A percentile compares a stretch with the other conserved stretches of the same genome.
Conservation (phyloP, 2,888 invertebrate species). For the Parapristionchus giblindavisi region DNA sequence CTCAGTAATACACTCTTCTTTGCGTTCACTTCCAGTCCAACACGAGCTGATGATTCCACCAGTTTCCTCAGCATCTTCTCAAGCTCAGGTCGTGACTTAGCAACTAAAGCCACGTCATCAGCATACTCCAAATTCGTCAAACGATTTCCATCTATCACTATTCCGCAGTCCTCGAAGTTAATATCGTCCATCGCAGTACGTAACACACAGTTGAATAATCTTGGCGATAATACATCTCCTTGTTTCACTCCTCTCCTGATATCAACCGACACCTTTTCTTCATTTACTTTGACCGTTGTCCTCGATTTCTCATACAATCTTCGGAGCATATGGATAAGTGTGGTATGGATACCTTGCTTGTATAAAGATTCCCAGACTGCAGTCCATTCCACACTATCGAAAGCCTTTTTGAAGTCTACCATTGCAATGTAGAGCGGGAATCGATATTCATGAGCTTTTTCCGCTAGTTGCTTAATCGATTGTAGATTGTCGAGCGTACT, state of each 20-base stretch:
- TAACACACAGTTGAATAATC: conserved; percentile 5
- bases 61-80: neutral
- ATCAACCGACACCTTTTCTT: neutral
- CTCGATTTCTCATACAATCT: neutral
- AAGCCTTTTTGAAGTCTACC: too few species aligned
- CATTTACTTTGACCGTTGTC: neutral
- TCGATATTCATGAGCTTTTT: too few species aligned
- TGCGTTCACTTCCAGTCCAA: neutral
- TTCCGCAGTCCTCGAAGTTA: neutral
- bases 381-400: too few species aligned
- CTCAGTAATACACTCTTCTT: neutral
- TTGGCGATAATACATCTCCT: neutral
- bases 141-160: neutral
- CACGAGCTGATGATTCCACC: neutral
- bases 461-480: too few species aligned
- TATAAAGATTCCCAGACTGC: neutral
- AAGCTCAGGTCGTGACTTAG: neutral
- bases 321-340: neutral
- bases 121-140: neutral
- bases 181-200: neutral
- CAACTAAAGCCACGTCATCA: neutral
- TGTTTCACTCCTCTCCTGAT: conserved; percentile 1
- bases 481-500: too few species aligned
- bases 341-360: neutral
- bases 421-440: too few species aligned